Conservation (phyloP, 2,113 vertebrate species). For the Carassius gibelio region DNA sequence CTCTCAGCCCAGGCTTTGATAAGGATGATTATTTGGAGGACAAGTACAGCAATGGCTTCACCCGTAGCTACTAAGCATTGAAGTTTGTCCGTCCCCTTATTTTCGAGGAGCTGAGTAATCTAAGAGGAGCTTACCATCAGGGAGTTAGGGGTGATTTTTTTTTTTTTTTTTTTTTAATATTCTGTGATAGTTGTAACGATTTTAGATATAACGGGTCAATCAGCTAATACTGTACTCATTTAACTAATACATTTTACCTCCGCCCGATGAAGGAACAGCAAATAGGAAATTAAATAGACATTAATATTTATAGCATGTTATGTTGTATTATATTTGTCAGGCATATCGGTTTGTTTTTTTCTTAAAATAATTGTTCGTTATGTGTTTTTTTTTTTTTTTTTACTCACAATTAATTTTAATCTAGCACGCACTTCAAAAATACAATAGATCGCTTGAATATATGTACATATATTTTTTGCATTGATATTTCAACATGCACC, state of each 20-base stretch:
- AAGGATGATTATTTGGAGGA: slow-evolving; percentile 73
- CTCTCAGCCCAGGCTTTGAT: slow-evolving; percentile 66
- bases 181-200: slow-evolving; percentile 47
- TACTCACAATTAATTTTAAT: background rate
- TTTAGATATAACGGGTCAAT: slow-evolving; percentile 37
- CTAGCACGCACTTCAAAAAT: slow-evolving; percentile 34
- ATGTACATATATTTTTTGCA: background rate
- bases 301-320: slow-evolving; percentile 42
- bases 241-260: slow-evolving; percentile 34
- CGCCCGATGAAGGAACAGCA: slow-evolving; percentile 25
- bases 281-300: slow-evolving; percentile 28
- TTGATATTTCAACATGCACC: background rate
- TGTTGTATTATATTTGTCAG: slow-evolving; percentile 22
- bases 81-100: slow-evolving; percentile 20
- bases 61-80: slow-evolving; percentile 55
- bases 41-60: slow-evolving; percentile 70
- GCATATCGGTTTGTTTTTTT: slow-evolving; percentile 31
- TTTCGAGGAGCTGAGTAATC: slow-evolving; percentile 30
- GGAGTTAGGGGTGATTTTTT: slow-evolving; percentile 24
- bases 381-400: background rate
- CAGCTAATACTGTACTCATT: slow-evolving; percentile 45
- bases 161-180: background rate
- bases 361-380: background rate
- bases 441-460: slow-evolving; percentile 17
- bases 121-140: slow-evolving; percentile 36